A percentile compares a stretch with the other conserved stretches of the same genome.
Conservation (phyloP, 2,113 vertebrate species). For the Hemichromis elongatus region DNA sequence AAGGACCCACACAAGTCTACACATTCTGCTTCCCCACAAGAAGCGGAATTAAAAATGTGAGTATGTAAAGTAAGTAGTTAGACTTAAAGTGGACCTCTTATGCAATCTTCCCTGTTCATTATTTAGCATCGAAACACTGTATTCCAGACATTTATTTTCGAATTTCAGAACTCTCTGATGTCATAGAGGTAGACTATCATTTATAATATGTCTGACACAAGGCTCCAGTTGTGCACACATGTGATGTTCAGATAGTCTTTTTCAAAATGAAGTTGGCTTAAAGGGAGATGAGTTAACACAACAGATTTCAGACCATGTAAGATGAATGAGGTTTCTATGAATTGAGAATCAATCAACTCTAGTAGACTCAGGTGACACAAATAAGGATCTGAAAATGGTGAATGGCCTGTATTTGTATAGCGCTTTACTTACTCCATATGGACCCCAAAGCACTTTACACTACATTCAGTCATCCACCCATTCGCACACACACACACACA, state of each 20-base stretch:
- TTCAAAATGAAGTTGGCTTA: background rate
- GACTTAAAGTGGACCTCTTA: background rate
- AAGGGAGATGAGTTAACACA: background rate
- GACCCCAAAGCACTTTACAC: too few species aligned
- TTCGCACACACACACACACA: too few species aligned
- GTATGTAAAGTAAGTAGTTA: background rate
- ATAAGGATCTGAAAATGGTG: background rate
- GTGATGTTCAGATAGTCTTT: background rate
- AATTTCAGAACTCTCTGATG: background rate
- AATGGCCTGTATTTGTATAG: too few species aligned
- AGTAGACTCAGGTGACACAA: background rate
- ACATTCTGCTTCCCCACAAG: background rate
- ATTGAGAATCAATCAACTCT: background rate
- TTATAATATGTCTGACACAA: background rate
- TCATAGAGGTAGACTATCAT: background rate
- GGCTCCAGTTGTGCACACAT: background rate
- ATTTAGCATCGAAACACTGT: background rate
- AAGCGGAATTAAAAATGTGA: slow-evolving; percentile 61
- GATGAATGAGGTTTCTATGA: background rate
- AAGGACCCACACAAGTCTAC: background rate
- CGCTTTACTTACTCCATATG: too few species aligned
- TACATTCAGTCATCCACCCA: too few species aligned
- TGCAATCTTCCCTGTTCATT: background rate
- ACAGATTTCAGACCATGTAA: background rate
- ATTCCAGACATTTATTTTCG: background rate